Evolutionary conservation across 1,140 invertebrate species (phyloP).

Genomic region (Colletes latitarsis): DNA sequence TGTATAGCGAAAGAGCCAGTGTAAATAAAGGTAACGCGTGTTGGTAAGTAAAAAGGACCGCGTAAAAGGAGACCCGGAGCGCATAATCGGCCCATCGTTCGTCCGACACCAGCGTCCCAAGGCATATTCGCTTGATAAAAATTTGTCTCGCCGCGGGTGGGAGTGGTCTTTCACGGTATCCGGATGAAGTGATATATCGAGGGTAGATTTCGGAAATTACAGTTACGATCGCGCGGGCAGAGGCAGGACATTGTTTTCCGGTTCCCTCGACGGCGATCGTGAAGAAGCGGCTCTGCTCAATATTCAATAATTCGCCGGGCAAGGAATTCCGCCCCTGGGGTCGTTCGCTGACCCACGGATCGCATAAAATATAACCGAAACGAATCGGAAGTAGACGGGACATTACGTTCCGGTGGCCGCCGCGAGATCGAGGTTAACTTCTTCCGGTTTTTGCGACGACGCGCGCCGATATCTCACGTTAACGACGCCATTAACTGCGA

Average conservation of each 20-base stretch:
- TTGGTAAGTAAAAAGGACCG: too few relatives aligned
- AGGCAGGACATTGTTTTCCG: slow-evolving; percentile 60
- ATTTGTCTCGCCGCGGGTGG: slow-evolving; percentile 23
- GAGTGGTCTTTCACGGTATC: background rate
- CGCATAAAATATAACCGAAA: slow-evolving; percentile 71
- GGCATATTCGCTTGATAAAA: background rate
- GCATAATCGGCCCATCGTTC: slow-evolving; percentile 13
- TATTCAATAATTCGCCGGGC: slow-evolving; percentile 72
- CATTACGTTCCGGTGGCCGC: slow-evolving; percentile 59
- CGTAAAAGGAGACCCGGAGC: too few relatives aligned
- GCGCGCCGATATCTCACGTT: slow-evolving; percentile 65
- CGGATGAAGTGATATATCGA: background rate
- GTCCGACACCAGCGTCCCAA: background rate
- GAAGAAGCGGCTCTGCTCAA: slow-evolving; percentile 65
- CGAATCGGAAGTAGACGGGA: slow-evolving; percentile 68
- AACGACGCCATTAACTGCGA: slow-evolving; percentile 66
- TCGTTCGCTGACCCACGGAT: slow-evolving; percentile 39
- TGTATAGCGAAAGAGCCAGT: too few relatives aligned
- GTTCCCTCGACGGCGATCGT: slow-evolving; percentile 30
- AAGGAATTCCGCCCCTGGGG: background rate
- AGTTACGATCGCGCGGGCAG: slow-evolving; percentile 31
- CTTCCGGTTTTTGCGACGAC: slow-evolving; percentile 67
- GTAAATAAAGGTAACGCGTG: too few relatives aligned
- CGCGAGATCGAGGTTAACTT: slow-evolving; percentile 73
- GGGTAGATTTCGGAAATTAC: slow-evolving; percentile 22